Evolutionary conservation across 2,797 vertebrate species (phyloP).

Genomic region (Girardinus metallicus): DNA sequence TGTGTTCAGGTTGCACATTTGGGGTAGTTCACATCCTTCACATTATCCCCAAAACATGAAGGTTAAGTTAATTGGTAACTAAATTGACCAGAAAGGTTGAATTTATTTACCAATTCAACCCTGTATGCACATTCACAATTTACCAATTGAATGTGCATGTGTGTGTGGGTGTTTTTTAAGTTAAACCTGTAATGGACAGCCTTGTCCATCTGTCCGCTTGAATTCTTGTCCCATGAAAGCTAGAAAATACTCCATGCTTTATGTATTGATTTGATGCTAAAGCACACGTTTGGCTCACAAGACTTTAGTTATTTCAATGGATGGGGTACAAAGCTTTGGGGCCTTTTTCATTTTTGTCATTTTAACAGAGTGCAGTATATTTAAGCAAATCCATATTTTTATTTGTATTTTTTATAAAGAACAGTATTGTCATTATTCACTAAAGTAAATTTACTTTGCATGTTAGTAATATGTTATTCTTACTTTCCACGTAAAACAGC

Average conservation of each 20-base stretch:
- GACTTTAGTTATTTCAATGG: slow-evolving; percentile 30
- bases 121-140: no score
- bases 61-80: background rate
- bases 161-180: background rate
- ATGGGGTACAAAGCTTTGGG: slow-evolving; percentile 45
- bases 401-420: slow-evolving; percentile 30
- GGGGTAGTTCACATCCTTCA: background rate
- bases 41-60: background rate
- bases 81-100: no score
- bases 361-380: slow-evolving; percentile 33
- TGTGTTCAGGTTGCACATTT: background rate
- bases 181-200: background rate
- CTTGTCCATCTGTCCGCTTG: background rate
- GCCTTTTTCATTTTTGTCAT: slow-evolving; percentile 34
- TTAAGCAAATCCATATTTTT: slow-evolving; percentile 34
- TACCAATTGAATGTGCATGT: background rate
- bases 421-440: slow-evolving; percentile 51
- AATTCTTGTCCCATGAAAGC: background rate
- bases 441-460: slow-evolving; percentile 59
- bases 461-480: slow-evolving; percentile 56
- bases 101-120: no score
- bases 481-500: slow-evolving; percentile 40
- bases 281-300: slow-evolving; percentile 13
- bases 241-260: background rate
- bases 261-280: background rate